A percentile compares a stretch with the other conserved stretches of the same genome.
Conservation (phyloP, 2,888 invertebrate genomes). For the Microchrysa polita region DNA sequence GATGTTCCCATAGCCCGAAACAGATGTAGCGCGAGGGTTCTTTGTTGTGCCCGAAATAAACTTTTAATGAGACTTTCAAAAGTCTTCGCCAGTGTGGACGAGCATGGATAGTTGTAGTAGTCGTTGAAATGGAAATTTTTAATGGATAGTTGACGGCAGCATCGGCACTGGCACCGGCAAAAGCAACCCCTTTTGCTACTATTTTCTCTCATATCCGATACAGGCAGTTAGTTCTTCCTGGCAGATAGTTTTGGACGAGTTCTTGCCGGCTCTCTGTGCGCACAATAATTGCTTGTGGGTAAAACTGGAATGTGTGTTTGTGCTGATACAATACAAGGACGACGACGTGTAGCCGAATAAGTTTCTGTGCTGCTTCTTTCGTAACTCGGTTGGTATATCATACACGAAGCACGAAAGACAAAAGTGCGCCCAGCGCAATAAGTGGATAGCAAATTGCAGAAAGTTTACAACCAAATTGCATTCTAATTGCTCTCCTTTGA, state of each 20-base stretch:
- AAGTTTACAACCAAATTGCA: constrained; percentile 26
- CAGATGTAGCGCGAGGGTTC: constrained; percentile 1
- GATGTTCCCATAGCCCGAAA: background rate
- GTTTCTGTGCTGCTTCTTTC: background rate
- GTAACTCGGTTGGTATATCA: background rate
- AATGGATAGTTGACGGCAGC: constrained; percentile 6
- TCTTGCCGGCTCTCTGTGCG: constrained; percentile 1
- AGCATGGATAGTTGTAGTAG: too few relatives aligned
- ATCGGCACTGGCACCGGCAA: too few relatives aligned
- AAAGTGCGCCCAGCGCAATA: constrained; percentile 9
- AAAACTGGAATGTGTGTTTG: too few relatives aligned
- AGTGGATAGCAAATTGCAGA: constrained; percentile 18
- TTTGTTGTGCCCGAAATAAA: constrained; percentile 6
- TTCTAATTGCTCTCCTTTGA: constrained; percentile 28
- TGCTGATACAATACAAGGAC: background rate
- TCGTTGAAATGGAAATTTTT: constrained; percentile 17
- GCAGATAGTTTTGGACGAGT: background rate
- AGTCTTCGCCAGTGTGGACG: background rate
- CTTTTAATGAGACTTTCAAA: constrained; percentile 27
- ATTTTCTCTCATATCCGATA: constrained; percentile 18
- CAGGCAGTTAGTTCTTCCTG: constrained; percentile 16
- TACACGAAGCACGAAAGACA: background rate
- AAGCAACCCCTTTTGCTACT: constrained; percentile 5
- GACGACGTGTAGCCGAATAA: too few relatives aligned
- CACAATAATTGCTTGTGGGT: background rate